Evolutionary conservation across 2,797 vertebrate species (phyloP), one percentile per base, ranked within the genome.

Genomic region (Smutsia gigantea): DNA sequence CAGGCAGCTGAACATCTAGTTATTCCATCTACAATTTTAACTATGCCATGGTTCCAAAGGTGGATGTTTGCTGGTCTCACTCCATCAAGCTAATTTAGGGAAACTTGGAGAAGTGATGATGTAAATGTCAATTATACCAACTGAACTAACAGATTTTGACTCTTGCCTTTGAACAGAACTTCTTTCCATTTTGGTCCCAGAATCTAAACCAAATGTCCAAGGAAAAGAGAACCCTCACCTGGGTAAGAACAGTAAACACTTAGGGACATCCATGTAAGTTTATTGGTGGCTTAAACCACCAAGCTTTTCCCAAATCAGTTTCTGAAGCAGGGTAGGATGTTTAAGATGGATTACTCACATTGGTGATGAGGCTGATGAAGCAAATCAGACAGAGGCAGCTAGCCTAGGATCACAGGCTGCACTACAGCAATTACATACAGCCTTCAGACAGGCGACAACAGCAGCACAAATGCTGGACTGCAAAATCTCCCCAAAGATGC

Each of bases 191-290:
- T 57, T 91, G 74, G 69, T 86, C 39, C 59, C 77, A 91, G 89
- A 95, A 88, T 74, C 57, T 93, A 91, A 94, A 96, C 31, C 83
- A 91, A 91, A 79, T 81, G 51, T 93, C 69, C 49, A 97, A 78
- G 64, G 31, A 97, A 88, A 71, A 96, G 90, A 90, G 79, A 91
- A 81, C 57, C 34, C 53, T 90, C 75, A 39, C 81, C 59, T 87
- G n/a, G 31, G 83, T 66, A 96, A 96, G 90, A 90, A 90, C 11
- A 82, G 92, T 69, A 84, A 84, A 94, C 42, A 93, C 15, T 63
- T 87, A 72, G 9, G 49, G 23, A 90, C 51, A 89, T 68, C 72
- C 81, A 94, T 72, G 85, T 61, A 95, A 90, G 95, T 57, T 69
- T 51, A 90, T 4, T 59, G 37, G 51, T 75, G 55, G 34, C 59